Evolutionary conservation across 2,888 invertebrate genomes (phyloP).

Genomic region (Physocephala rufipes): DNA sequence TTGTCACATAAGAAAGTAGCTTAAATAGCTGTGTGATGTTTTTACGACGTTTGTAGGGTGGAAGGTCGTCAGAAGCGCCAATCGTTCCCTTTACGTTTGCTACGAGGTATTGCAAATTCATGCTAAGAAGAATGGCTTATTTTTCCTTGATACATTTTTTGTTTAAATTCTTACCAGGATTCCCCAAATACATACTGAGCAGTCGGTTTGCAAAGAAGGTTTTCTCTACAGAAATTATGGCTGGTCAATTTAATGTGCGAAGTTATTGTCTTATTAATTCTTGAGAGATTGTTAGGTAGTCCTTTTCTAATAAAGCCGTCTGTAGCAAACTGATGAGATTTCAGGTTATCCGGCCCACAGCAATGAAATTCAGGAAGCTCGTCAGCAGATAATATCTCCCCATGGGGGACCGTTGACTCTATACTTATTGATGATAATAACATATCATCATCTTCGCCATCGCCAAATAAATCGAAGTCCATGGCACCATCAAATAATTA

Average conservation of each 20-base stretch:
- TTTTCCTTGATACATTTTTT: neutral
- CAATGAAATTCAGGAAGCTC: constrained; percentile 60
- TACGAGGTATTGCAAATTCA: constrained; percentile 57
- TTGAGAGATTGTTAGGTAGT: neutral
- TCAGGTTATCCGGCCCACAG: constrained; percentile 56
- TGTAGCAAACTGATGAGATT: constrained; percentile 49
- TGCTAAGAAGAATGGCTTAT: constrained; percentile 46
- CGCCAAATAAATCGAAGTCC: constrained; percentile 65
- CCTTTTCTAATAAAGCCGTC: constrained; percentile 50
- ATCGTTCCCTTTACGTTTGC: constrained; percentile 49
- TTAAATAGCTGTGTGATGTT: constrained; percentile 58
- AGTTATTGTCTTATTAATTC: constrained; percentile 39
- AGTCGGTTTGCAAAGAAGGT: constrained; percentile 48
- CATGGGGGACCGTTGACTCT: constrained; percentile 49
- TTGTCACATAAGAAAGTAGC: constrained; percentile 48
- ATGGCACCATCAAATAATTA: too few relatives aligned
- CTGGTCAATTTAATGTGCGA: constrained; percentile 46
- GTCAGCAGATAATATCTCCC: constrained; percentile 37
- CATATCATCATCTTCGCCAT: constrained; percentile 61
- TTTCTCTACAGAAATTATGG: constrained; percentile 51
- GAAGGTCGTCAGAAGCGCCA: constrained; percentile 41
- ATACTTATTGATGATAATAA: constrained; percentile 55
- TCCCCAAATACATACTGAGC: constrained; percentile 52
- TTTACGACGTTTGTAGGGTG: constrained; percentile 50
- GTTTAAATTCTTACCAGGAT: constrained; percentile 52